phyloP scores from a whole-genome alignment of 2,797 vertebrate genomes.

The Loriculus beryllinus region DNA sequence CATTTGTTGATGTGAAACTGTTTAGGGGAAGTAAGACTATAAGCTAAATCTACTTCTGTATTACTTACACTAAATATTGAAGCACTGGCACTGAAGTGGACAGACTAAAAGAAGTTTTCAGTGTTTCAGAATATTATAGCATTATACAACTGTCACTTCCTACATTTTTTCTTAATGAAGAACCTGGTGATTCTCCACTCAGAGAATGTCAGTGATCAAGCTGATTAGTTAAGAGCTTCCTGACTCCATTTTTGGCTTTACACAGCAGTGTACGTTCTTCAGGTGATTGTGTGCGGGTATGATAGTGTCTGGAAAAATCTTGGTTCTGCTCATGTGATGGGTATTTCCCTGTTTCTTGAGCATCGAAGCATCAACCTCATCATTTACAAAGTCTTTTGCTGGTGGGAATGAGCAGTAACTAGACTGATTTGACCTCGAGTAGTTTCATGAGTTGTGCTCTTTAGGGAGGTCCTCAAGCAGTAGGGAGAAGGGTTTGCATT shows the following conservation, averaged over 20 bases:
- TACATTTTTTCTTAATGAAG: not conserved
- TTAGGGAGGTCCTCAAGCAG: not conserved
- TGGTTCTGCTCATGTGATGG: not conserved
- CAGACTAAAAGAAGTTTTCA: not conserved
- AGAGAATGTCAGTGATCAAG: not conserved
- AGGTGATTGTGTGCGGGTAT: not conserved
- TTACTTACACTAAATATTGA: not conserved
- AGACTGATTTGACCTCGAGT: not conserved
- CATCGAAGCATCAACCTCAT: not conserved
- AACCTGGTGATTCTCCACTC: not conserved
- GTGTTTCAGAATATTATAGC: not conserved
- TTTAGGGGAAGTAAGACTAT: not conserved
- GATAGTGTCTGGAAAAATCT: not conserved
- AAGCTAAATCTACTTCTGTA: not conserved
- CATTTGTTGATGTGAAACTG: not conserved
- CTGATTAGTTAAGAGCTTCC: not conserved
- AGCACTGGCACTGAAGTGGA: not conserved
- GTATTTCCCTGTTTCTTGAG: not conserved
- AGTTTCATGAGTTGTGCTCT: not conserved
- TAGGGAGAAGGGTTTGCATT: not conserved
- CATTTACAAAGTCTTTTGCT: not conserved
- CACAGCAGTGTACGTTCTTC: not conserved
- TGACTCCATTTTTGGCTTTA: not conserved
- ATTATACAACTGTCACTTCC: not conserved
- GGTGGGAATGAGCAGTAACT: not conserved